Conservation (phyloP, 2,113 vertebrate genomes). For the Cyanistes caeruleus region DNA sequence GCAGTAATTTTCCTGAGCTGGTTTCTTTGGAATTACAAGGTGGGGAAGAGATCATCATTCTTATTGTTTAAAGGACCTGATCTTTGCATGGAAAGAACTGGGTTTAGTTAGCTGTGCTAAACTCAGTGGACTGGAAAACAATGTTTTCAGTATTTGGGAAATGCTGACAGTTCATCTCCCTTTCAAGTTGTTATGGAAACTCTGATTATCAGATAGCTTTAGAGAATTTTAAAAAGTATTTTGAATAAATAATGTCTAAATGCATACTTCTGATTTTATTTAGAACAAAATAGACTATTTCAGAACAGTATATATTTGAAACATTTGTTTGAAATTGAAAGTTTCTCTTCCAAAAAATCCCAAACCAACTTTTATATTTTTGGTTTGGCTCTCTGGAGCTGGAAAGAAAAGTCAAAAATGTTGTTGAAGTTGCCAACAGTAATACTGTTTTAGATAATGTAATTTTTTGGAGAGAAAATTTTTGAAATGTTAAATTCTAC, state of each 20-base stretch:
- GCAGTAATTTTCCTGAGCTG: not conserved
- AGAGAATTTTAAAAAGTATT: not conserved
- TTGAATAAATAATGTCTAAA: not conserved
- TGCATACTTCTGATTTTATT: not conserved
- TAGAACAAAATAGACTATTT: not conserved
- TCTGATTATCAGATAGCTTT: not conserved
- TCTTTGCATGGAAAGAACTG: not conserved
- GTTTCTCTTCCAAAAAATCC: not conserved
- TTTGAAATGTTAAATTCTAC: not conserved
- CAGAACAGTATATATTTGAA: not conserved
- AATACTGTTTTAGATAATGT: not conserved
- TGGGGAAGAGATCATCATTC: fast-evolving
- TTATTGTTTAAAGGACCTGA: not conserved
- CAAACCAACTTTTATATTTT: not conserved
- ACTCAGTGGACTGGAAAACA: not conserved
- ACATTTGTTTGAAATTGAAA: not conserved
- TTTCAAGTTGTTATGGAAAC: not conserved
- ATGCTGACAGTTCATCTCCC: not conserved
- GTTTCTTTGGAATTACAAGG: not conserved
- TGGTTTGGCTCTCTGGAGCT: not conserved
- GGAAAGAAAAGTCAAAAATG: not conserved
- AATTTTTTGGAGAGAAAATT: not conserved
- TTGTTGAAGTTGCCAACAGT: not conserved
- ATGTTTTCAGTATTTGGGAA: not conserved
- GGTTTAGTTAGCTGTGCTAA: not conserved